Evolutionary conservation across 2,888 invertebrate species (phyloP), one percentile per base, ranked within the genome.

Genomic region (Saturnia pavonia): DNA sequence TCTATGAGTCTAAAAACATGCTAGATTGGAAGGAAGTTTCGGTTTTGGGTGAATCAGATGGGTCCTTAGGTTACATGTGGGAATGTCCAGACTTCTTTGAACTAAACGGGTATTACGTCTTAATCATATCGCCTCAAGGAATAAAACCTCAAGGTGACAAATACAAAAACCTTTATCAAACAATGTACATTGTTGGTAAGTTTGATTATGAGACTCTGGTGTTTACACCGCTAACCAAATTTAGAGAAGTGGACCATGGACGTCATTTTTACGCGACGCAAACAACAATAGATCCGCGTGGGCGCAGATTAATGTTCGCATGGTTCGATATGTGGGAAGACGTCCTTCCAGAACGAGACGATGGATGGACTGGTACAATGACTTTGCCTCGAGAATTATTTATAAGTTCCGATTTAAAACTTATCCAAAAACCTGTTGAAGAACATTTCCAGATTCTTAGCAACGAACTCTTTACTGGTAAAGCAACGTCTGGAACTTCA

Each of bases 11-110:
- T 0, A 60, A 80, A 19, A 88, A 94, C 76, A 82, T 83, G 75
- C 74, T 80, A 9, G 76, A 79, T 27, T 94, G 93, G 93, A 54
- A 80, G 11, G 77, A 88, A 76, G 79, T 77, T 0, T 81, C 89
- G 3, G 74, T 86, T 67, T 74, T 94, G 22, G 85, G 72, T 63
- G 75, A 87, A 76, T 91, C 93, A 0, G 81, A 90, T 68, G 91
- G 90, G 9, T 77, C 74, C 22, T 82, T 91, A 0, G 91, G 91
- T 0, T 91, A 80, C 66, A 92, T 94, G 92, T 94, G 90, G 89
- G 94, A 94, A 77, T 94, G 94, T 80, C 94, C 94, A 0, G 94
- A 94, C 74, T 90, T 94, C 69, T 94, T 94, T 57, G 86, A 90
- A 74, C 72, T 94, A 0, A 72, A 84, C 34, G 90, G 88, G 0